phyloP scores from a whole-genome alignment of 2,888 invertebrate genomes.

The Hydrotaea diabolus region DNA sequence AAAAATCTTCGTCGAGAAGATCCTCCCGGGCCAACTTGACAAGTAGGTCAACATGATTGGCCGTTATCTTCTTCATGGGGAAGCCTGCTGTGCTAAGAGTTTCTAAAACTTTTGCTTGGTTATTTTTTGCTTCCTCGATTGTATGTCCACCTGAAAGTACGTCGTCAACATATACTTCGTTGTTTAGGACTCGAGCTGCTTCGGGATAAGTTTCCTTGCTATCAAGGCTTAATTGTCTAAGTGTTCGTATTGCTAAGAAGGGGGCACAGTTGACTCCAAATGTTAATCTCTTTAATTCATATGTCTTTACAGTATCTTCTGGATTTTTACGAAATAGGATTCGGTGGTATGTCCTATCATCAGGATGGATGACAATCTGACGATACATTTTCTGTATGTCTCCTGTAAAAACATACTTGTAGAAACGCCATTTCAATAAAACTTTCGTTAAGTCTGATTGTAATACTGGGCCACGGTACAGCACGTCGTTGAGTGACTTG shows the following conservation, averaged over 20 bases:
- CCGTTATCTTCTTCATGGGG: conserved; percentile 31
- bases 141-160: conserved; percentile 5
- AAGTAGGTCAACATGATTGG: conserved; percentile 19
- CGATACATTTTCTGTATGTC: conserved; percentile 36
- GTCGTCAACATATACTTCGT: conserved; percentile 6
- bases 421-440: conserved; percentile 35
- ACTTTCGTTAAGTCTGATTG: conserved; percentile 53
- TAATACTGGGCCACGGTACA: conserved; percentile 59
- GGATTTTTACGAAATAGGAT: conserved; percentile 53
- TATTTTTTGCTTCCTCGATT: not conserved
- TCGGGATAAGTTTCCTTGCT: not conserved
- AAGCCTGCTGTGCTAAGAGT: conserved; percentile 29
- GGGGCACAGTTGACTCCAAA: conserved; percentile 54
- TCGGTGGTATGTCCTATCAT: conserved; percentile 56
- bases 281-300: conserved; percentile 14
- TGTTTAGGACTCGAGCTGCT: not conserved
- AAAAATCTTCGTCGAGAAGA: conserved; percentile 33
- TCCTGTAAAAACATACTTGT: conserved; percentile 16
- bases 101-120: not conserved
- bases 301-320: conserved; percentile 12
- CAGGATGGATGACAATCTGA: conserved; percentile 31
- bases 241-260: conserved; percentile 54
- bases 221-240: conserved; percentile 50
- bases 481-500: conserved; percentile 51
- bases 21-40: conserved; percentile 9